These are phyloP conservation scores for Chaetogeoica ovagalla DNA, from an alignment of 2,888 invertebrate genomes.

Conservation along the genomic window DNA sequence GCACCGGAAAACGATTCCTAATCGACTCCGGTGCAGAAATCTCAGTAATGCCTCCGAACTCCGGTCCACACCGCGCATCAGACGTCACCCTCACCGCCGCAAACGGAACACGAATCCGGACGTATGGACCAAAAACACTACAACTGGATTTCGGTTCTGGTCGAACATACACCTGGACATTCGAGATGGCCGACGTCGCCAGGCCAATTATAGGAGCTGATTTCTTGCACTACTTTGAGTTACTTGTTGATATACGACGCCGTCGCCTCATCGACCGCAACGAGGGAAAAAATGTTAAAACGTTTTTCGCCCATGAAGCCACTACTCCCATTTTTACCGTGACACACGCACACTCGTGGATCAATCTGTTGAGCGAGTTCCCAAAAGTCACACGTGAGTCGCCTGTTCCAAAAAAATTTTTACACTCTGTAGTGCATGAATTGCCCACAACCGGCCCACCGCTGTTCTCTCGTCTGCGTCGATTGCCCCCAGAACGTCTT, in stretches of 20 bases:
- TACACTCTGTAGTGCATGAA: constrained; percentile 5
- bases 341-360: neutral
- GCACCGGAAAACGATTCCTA: neutral
- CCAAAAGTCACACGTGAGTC: neutral
- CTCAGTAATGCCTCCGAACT: constrained; percentile 57
- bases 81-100: constrained; percentile 50
- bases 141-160: constrained; percentile 24
- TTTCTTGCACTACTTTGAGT: constrained; percentile 29
- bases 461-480: neutral
- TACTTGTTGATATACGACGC: constrained; percentile 21
- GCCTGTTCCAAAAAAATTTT: neutral
- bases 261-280: neutral
- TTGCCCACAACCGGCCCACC: constrained; percentile 56
- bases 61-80: too few relatives aligned
- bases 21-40: constrained; percentile 59
- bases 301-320: neutral
- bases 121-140: neutral
- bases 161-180: constrained; percentile 36
- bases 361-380: neutral
- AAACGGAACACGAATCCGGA: neutral
- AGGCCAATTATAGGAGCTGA: constrained; percentile 46
- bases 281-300: neutral
- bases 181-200: constrained; percentile 46
- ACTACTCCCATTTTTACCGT: neutral
- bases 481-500: neutral